phyloP scores from a whole-genome alignment of 1,140 invertebrate genomes.

The Myzus persicae region DNA sequence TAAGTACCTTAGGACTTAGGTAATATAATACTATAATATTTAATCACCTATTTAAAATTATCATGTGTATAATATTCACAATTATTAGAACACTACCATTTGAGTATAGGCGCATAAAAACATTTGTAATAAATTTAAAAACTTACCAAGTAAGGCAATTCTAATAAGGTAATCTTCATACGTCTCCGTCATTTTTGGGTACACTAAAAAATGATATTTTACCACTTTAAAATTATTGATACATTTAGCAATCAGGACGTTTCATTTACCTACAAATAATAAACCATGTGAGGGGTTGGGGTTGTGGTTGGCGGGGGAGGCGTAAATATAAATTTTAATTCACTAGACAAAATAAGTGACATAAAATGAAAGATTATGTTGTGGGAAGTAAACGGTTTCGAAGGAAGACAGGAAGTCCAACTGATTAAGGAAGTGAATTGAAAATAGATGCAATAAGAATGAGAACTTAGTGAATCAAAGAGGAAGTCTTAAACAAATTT shows the following conservation, averaged over 20 bases:
- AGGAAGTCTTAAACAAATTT: neutral
- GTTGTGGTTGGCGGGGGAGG: too few species aligned
- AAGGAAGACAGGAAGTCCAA: neutral
- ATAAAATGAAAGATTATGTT: neutral
- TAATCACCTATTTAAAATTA: neutral
- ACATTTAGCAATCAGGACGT: too few species aligned
- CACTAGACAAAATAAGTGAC: too few species aligned
- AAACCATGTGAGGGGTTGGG: too few species aligned
- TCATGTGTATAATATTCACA: too few species aligned
- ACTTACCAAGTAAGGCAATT: neutral
- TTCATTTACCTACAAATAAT: too few species aligned
- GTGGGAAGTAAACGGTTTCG: neutral
- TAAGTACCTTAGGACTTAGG: too few species aligned
- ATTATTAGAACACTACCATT: too few species aligned
- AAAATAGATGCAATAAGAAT: neutral
- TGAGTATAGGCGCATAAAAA: neutral
- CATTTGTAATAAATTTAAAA: neutral
- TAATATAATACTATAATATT: too few species aligned
- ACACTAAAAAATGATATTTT: neutral
- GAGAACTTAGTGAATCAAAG: neutral
- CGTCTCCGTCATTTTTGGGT: neutral
- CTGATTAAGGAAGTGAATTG: neutral
- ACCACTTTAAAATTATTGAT: neutral
- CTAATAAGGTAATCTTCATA: fast-evolving
- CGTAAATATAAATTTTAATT: too few species aligned